A percentile compares a stretch with the other conserved stretches of the same genome.
phyloP scores from a whole-genome alignment of 1,140 invertebrate species.

The fruit fly (Drosophila melanogaster) region Release_6_plus_ISO1_MT NT_033777.3:6231501-6232000 shows the following conservation, averaged over 20 bases:
- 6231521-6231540: constrained; percentile 76
- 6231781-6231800: constrained; percentile 13
- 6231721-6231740: constrained; percentile 33
- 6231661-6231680: constrained; percentile 39
- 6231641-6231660: constrained; percentile 39
- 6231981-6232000: too few relatives aligned
- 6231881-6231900: neutral
- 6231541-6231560: constrained; percentile 53
- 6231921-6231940: too few relatives aligned
- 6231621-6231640: constrained; percentile 76
- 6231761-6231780: constrained; percentile 23
- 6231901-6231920: too few relatives aligned
- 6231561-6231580: constrained; percentile 22
- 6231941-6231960: too few relatives aligned
- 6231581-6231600: constrained; percentile 58
- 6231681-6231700: constrained; percentile 19
- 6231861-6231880: constrained; percentile 18
- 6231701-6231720: constrained; percentile 35
- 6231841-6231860: constrained; percentile 7
- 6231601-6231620: constrained; percentile 50
- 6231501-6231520: constrained; percentile 65
- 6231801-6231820: constrained; percentile 39
- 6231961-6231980: neutral
- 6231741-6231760: constrained; percentile 50
- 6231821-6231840: constrained; percentile 18